phyloP scores from a whole-genome alignment of 92 coral and sea anemone genomes.

The Paramuricea clavata region DNA sequence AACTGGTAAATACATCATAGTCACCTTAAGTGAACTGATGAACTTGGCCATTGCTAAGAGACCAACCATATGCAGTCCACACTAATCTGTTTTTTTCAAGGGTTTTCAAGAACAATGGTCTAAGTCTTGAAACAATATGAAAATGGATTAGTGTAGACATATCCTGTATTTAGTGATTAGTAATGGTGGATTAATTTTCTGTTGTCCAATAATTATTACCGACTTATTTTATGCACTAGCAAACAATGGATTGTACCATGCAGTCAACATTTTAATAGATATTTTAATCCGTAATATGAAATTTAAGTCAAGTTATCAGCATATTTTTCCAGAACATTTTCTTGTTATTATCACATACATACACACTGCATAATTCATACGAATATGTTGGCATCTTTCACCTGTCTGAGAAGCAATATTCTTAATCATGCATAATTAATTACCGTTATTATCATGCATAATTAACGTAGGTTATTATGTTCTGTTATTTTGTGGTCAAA shows the following conservation, averaged over 20 bases:
- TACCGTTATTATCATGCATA: background rate
- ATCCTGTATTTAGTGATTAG: background rate
- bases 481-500: constrained; percentile 29
- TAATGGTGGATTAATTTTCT: background rate
- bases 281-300: no score
- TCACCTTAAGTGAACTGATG: background rate
- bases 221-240: no score
- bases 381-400: background rate
- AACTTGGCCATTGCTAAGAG: no score
- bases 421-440: constrained; percentile 27
- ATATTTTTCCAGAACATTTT: background rate
- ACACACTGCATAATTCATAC: background rate
- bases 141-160: no score
- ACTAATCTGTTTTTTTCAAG: no score
- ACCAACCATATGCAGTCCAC: no score
- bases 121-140: no score
- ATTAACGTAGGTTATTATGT: background rate
- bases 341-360: background rate
- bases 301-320: no score
- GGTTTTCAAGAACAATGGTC: no score
- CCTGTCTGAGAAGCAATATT: constrained; percentile 17
- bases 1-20: background rate
- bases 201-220: no score
- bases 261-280: no score
- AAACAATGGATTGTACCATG: no score